Evolutionary conservation across 1,140 invertebrate species (phyloP), one percentile per base, ranked within the genome.

Genomic region (Drosophila ogumai): DNA sequence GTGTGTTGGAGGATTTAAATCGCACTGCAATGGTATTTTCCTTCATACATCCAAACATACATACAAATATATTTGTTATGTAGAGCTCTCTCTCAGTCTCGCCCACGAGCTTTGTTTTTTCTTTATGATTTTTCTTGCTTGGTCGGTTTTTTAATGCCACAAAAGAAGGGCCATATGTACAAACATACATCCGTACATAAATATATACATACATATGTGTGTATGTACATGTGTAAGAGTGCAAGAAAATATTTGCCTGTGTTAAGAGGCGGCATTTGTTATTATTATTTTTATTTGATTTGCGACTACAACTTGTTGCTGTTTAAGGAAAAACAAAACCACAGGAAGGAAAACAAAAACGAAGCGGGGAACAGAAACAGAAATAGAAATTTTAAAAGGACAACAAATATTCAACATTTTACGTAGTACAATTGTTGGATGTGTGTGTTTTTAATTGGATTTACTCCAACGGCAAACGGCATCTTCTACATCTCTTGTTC

Each of bases 1-100:
- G 50, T 71, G 52, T 74, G 74, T 85, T 81, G 71, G 78, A 88
- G 85, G 86, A 88, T 90, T 88, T 90, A 88, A 88, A 88, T 88
- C 85, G 85, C 78, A 86, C 17, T 74, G 74, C 74, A 68, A 52
- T 74, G 69, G 57, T 69, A 67, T 67, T 61, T 73, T 55, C 54
- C 44, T 34, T 12, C 25, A 50, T 22, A 9, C 32, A 36, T 32
- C 8, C 49, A 52, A 4, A 54, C 12, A 36, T 46, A 46, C 44
- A 22, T 8, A 36, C 44, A 46, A 13, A 46, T 54, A 38, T 38
- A 55, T 55, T 38, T 38, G 13, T 72, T 56, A 32, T 65, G 31
- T 68, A 50, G 43, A 47, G 50, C 71, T 44, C 75, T 65, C 73
- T 76, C 46, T 43, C 54, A 47, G 47, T 75, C 73, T 61, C 77